Conservation (phyloP, 1,140 invertebrate genomes). For the Oncopeltus fasciatus region DNA sequence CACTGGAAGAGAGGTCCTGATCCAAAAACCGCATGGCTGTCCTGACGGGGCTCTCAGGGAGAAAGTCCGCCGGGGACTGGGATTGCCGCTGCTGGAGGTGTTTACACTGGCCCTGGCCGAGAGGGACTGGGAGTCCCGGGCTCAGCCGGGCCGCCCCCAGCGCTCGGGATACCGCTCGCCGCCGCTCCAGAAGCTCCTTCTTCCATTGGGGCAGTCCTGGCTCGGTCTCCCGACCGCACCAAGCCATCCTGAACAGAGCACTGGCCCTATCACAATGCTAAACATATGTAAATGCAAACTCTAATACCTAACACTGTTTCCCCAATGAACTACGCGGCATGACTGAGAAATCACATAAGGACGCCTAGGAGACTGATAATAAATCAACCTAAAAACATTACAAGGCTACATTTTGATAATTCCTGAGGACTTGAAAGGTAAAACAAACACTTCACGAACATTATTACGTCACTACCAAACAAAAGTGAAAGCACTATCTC, state of each 20-base stretch:
- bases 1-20: slow-evolving; percentile 26
- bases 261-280: not conserved
- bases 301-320: not conserved
- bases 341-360: not conserved
- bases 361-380: not conserved
- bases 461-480: not conserved
- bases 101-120: not conserved
- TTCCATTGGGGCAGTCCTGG: slow-evolving; percentile 49
- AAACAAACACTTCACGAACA: slow-evolving; percentile 4
- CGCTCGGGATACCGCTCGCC: slow-evolving; percentile 30
- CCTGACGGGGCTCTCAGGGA: slow-evolving; percentile 34
- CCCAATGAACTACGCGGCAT: not conserved
- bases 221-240: not conserved
- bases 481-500: not conserved
- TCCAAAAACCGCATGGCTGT: slow-evolving; percentile 31
- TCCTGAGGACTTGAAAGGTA: not conserved
- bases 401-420: slow-evolving; percentile 5
- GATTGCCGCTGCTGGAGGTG: slow-evolving; percentile 14
- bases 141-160: not conserved
- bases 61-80: slow-evolving; percentile 16
- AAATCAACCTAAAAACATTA: not conserved
- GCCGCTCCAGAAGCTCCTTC: slow-evolving; percentile 51
- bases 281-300: not conserved
- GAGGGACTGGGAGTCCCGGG: not conserved
- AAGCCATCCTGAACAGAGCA: not conserved